phyloP scores from a whole-genome alignment of 2,888 invertebrate species.

The Oxycera nigricornis region DNA sequence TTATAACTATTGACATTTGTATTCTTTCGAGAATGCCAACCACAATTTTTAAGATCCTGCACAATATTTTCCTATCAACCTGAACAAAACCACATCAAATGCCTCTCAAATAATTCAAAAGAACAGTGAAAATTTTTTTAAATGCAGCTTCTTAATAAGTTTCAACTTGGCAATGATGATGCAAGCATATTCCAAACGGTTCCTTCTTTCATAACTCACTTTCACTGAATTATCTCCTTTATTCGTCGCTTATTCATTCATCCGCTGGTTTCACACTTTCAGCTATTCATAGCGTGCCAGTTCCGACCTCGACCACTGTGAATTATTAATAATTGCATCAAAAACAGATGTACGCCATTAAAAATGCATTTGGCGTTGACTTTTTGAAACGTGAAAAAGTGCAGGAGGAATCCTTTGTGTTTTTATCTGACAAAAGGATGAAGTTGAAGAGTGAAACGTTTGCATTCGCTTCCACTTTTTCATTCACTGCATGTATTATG shows the following conservation, averaged over 20 bases:
- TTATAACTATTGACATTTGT: too few relatives aligned
- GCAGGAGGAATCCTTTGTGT: not conserved
- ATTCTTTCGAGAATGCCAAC: too few relatives aligned
- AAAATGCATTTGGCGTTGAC: slow-evolving; percentile 42
- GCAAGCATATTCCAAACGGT: not conserved
- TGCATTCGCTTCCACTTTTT: too few relatives aligned
- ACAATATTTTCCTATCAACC: too few relatives aligned
- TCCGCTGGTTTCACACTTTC: slow-evolving; percentile 19
- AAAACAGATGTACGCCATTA: slow-evolving; percentile 40
- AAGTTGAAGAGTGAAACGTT: slow-evolving; percentile 11
- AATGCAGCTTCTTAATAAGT: too few relatives aligned
- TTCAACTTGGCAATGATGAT: not conserved
- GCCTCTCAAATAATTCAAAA: not conserved
- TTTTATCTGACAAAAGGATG: slow-evolving; percentile 14
- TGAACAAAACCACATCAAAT: too few relatives aligned
- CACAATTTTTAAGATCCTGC: too few relatives aligned
- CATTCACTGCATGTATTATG: too few relatives aligned
- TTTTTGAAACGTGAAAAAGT: not conserved
- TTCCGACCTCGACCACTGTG: not conserved
- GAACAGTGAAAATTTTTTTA: not conserved
- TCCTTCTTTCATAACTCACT: not conserved
- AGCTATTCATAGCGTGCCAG: not conserved
- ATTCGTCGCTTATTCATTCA: not conserved
- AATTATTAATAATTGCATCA: slow-evolving; percentile 42
- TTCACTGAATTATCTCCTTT: not conserved